A percentile compares a stretch with the other conserved stretches of the same genome.
These are phyloP conservation scores for Pitangus sulphuratus DNA, from an alignment of 2,797 vertebrate species.

Conservation along the genomic window DNA sequence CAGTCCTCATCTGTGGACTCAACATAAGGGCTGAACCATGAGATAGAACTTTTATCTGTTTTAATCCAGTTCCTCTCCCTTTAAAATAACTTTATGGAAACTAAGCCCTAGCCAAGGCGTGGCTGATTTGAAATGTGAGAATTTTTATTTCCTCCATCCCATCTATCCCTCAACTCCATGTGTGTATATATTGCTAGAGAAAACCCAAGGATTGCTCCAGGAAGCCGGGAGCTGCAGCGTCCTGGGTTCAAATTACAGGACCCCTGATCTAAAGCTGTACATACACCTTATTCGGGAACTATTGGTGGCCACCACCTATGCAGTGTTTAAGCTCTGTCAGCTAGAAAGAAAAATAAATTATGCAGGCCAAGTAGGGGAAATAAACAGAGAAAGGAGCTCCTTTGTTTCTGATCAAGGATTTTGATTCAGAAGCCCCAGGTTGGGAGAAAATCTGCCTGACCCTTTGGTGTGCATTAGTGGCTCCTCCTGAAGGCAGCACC, in stretches of 20 bases:
- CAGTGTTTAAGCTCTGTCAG: neutral
- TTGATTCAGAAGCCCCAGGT: neutral
- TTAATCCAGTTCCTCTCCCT: conserved; percentile 25
- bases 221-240: accelerated
- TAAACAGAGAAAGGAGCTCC: neutral
- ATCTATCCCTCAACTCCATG: accelerated
- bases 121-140: neutral
- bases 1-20: neutral
- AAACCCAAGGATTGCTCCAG: neutral
- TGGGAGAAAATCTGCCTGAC: neutral
- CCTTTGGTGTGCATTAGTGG: neutral
- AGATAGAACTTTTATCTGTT: neutral
- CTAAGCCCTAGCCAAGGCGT: neutral
- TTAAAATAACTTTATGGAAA: neutral
- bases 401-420: neutral
- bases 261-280: neutral
- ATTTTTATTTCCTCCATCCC: neutral
- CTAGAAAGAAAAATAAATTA: neutral
- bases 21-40: neutral
- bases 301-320: neutral
- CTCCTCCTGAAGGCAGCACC: neutral
- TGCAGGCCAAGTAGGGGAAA: neutral
- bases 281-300: neutral
- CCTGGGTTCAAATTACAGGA: neutral
- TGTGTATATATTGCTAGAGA: accelerated